phyloP scores from a whole-genome alignment of 2,888 invertebrate species.

The Drosophila conformis region DNA sequence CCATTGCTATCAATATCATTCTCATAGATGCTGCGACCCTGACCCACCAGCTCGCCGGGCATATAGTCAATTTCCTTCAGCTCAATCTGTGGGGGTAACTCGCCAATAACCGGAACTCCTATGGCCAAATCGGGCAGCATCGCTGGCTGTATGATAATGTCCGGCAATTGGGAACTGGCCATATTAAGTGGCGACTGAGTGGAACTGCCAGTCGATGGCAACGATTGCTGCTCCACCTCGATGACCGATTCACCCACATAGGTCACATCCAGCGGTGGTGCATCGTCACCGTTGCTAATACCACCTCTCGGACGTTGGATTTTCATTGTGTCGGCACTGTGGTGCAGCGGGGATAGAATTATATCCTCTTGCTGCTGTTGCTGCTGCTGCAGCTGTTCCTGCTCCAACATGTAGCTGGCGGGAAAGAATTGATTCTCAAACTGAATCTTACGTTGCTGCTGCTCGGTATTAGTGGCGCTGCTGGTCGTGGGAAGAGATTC shows the following conservation, averaged over 20 bases:
- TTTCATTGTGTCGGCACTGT: slow-evolving; percentile 82
- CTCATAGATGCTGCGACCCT: slow-evolving; percentile 61
- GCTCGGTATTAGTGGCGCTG: slow-evolving; percentile 25
- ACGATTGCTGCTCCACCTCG: slow-evolving; percentile 83
- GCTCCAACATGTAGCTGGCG: slow-evolving; percentile 77
- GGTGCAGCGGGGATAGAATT: slow-evolving; percentile 81
- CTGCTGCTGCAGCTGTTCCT: slow-evolving; percentile 47
- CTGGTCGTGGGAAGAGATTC: slow-evolving; percentile 82
- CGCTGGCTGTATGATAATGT: slow-evolving; percentile 84
- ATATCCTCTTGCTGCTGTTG: slow-evolving; percentile 83
- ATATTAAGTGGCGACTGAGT: slow-evolving; percentile 24
- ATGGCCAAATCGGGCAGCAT: slow-evolving; percentile 84
- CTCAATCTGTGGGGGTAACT: slow-evolving; percentile 85
- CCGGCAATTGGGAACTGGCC: slow-evolving; percentile 57
- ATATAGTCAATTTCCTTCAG: slow-evolving; percentile 84
- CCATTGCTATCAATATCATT: slow-evolving; percentile 65
- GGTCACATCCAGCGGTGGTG: slow-evolving; percentile 83
- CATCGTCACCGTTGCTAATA: slow-evolving; percentile 43
- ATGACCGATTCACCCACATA: slow-evolving; percentile 85
- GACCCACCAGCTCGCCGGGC: slow-evolving; percentile 74
- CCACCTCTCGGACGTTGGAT: slow-evolving; percentile 66
- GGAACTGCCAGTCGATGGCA: slow-evolving; percentile 48
- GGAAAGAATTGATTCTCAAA: slow-evolving; percentile 84
- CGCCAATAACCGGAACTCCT: slow-evolving; percentile 85
- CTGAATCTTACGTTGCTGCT: slow-evolving; percentile 74